These are phyloP conservation scores for Silurus meridionalis DNA, from an alignment of 2,113 vertebrate genomes.

Conservation along the genomic window DNA sequence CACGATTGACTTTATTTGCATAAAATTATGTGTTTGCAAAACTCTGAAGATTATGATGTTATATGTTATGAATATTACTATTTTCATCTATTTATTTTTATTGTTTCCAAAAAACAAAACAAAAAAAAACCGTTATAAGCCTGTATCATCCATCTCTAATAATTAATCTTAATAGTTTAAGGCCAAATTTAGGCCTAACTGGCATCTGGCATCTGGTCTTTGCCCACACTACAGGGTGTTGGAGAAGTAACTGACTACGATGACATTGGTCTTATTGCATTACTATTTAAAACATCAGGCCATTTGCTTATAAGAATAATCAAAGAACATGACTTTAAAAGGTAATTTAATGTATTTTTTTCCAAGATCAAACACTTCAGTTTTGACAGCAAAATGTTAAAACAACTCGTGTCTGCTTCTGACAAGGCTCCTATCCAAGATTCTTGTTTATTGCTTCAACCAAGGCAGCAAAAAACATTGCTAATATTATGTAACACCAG, in stretches of 20 bases:
- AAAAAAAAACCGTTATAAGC: no score
- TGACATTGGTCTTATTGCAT: neutral
- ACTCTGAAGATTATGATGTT: no score
- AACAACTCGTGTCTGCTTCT: neutral
- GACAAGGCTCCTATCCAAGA: neutral
- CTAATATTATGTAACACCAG: conserved; percentile 1
- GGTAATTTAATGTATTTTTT: neutral
- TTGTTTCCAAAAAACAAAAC: no score
- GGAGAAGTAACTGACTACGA: neutral
- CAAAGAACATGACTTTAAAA: neutral
- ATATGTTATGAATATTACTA: no score
- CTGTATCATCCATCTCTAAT: no score
- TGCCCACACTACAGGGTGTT: neutral
- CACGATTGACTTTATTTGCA: no score
- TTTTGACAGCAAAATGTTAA: neutral
- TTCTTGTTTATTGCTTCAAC: neutral
- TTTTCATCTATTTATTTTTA: no score
- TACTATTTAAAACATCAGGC: neutral
- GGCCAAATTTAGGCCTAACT: neutral
- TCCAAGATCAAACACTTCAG: neutral
- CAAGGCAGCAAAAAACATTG: neutral
- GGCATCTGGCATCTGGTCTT: neutral
- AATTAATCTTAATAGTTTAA: no score
- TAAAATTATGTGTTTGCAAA: no score
- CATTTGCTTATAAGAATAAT: neutral